Base-by-base conservation (phyloP, 2,888 invertebrate genomes). In the Troides helena region DNA sequence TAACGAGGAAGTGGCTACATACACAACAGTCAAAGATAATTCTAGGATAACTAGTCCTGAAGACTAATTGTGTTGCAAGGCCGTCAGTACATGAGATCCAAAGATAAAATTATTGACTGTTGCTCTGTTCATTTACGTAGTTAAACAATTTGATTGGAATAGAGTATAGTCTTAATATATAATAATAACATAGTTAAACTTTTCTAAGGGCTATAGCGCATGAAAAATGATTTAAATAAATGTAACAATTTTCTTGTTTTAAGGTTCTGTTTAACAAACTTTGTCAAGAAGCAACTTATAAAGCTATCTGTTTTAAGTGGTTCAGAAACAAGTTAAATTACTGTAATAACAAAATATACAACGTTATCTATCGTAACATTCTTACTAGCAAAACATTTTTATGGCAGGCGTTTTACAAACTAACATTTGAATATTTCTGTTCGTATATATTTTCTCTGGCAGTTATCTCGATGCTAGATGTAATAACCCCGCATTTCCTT, bases 21-120 rank as follows among this genome's bases (percentile, higher is more conserved):
- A n/a, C 14, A n/a, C 53, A 53, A n/a, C 53, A 7, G 53, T n/a
- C n/a, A 53, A 18, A 53, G 53, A n/a, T 18, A n/a, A 53, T 53
- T n/a, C 53, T 53, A 53, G 53, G 53, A 53, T 53, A 53, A 53
- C 53, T 53, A 18, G n/a, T n/a, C 53, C 53, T 53, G 53, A 53
- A 53, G 53, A 5, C n/a, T 53, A n/a, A 53, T 53, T 53, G n/a
- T 18, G 5, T n/a, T 53, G 53, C 53, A 53, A 46, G 46, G 46
- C 46, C 46, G 14, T 46, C 46, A 3, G 46, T 14, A 1, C 53
- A n/a, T n/a, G n/a, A 53, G 53, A 53, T 53, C n/a, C 5, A 18
- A 2, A 53, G 53, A 53, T 53, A 53, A n/a, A 53, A 53, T 53
- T 53, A 53, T 12, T 53, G 46, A 53, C 53, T 53, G 53, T 53